Evolutionary conservation across 2,888 invertebrate genomes (phyloP).

Genomic region (Sarcophaga subvicina): DNA sequence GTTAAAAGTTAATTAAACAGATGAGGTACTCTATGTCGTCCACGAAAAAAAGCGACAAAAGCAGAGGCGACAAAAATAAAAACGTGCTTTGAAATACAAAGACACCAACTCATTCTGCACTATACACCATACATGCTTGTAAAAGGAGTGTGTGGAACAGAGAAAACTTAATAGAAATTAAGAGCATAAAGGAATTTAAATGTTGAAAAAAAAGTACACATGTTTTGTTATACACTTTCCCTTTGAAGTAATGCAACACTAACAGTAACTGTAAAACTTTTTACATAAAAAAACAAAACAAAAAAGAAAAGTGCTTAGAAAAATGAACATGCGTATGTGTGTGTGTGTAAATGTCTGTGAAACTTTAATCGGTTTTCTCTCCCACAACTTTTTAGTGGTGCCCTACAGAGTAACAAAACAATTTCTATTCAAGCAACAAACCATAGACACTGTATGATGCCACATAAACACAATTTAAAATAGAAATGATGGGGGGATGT

Average conservation of each 20-base stretch:
- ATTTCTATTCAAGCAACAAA: too few species aligned
- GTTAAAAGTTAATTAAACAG: slow-evolving; percentile 58
- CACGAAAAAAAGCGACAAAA: not conserved
- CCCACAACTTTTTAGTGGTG: too few species aligned
- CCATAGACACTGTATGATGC: too few species aligned
- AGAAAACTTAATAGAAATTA: too few species aligned
- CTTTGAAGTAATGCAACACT: not conserved
- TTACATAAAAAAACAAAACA: too few species aligned
- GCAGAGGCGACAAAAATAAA: not conserved
- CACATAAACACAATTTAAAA: too few species aligned
- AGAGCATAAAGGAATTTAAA: not conserved
- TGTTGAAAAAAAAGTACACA: not conserved
- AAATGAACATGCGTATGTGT: too few species aligned
- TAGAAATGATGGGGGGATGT: too few species aligned
- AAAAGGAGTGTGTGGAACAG: not conserved
- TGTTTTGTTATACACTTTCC: not conserved
- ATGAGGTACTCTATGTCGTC: slow-evolving; percentile 20
- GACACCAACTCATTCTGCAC: not conserved
- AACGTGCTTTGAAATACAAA: not conserved
- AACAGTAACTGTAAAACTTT: not conserved
- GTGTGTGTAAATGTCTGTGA: too few species aligned
- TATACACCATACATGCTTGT: not conserved
- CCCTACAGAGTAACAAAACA: too few species aligned
- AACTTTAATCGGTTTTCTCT: too few species aligned
- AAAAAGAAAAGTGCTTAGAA: too few species aligned